Evolutionary conservation across 2,113 vertebrate genomes (phyloP), one percentile per base, ranked within the genome.

Genomic region (Redunca redunca): DNA sequence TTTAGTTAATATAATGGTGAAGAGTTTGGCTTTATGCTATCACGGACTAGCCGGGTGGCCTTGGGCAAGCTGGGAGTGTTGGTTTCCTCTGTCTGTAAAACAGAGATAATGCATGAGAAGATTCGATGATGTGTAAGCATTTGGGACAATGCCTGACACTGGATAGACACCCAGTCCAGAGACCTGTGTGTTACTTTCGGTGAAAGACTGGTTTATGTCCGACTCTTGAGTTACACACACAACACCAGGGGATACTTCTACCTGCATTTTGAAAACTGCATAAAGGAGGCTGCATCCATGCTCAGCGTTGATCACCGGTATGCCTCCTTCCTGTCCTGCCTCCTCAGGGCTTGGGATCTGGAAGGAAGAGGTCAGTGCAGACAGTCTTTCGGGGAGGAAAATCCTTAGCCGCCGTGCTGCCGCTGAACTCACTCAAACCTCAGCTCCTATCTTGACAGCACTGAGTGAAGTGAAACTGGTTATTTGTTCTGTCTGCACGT

Each of bases 21-120:
- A 80, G 10, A 77, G 86, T 93, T 80, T 43, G 78, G 52, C 67
- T 36, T 89, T 7, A 2, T 28, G 11, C 36, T 80, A 2, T 53
- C 48, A 62, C 0, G 1, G 36, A 28, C 55, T 17, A 9, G 67
- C 90, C n/a, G 3, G 7, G 43, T 71, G 85, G 46, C 86, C 46
- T 48, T 89, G 71, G 57, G 36, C 28, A 84, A 48, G 60, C 81
- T 13, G 15, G 3, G 17, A 78, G 30, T 55, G 84, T 82, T 62
- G 48, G n/a, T 89, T 96, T 96, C 40, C 53, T 95, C 67, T 6
- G 2, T 93, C 71, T 89, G n/a, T 90, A 71, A 90, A 86, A 11
- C 21, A 14, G 40, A 84, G 60, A 36, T 53, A 88, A 13, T 13
- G 21, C 52, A 16, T 12, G 17, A 81, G 57, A 92, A 71, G 91